Percentiles rank a stretch among this genome's conserved stretches.
phyloP scores from a whole-genome alignment of 2,797 vertebrate species.

The Periophthalmus magnuspinnatus region DNA sequence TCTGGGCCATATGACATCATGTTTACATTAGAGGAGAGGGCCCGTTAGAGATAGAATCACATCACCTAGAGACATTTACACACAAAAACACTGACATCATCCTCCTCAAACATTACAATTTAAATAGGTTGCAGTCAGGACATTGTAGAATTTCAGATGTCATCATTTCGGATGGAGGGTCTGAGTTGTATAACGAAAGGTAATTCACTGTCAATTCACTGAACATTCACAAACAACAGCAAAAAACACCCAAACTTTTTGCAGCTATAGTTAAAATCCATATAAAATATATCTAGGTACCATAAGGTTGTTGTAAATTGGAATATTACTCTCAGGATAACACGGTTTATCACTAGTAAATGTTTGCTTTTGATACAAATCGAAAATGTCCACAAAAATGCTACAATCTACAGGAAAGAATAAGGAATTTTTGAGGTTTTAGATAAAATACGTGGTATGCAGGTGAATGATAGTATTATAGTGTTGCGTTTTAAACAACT shows the following conservation, averaged over 20 bases:
- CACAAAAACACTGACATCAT: constrained; percentile 7
- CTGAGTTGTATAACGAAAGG: too few species aligned
- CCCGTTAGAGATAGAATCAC: constrained; percentile 9
- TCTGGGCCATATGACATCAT: constrained; percentile 32
- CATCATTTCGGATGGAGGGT: neutral
- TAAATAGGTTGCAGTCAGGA: constrained; percentile 1
- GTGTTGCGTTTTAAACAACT: neutral
- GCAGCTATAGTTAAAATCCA: too few species aligned
- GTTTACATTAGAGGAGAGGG: constrained; percentile 27
- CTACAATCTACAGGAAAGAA: neutral
- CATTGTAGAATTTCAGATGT: neutral
- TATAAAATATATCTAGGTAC: too few species aligned
- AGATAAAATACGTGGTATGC: neutral
- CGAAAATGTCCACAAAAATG: neutral
- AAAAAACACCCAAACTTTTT: too few species aligned
- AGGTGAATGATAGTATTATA: neutral
- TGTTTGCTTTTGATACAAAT: neutral
- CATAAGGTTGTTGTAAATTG: neutral
- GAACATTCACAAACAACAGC: neutral
- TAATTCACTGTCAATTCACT: neutral
- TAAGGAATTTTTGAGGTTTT: neutral
- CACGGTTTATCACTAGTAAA: neutral
- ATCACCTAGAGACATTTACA: constrained; percentile 28
- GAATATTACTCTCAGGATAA: neutral
- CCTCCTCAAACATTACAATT: neutral